Conservation (phyloP, 1,140 invertebrate genomes). For the Drosophila parabipectinata region DNA sequence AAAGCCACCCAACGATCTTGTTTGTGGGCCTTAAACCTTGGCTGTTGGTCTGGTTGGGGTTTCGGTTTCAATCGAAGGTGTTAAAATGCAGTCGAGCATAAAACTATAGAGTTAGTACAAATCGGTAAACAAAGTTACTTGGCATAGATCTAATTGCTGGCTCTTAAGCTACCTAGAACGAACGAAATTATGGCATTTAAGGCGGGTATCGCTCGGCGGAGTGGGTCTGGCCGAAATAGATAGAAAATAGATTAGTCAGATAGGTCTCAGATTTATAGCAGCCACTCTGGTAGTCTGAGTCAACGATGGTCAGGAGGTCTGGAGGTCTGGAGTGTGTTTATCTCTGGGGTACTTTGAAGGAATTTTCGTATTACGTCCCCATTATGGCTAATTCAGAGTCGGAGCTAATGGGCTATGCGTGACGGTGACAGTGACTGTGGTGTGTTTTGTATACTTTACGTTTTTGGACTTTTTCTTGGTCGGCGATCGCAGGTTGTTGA, state of each 20-base stretch:
- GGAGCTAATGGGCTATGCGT: slow-evolving; percentile 5
- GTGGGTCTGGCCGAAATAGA: slow-evolving; percentile 22
- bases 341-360: slow-evolving; percentile 5
- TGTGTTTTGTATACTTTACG: slow-evolving; percentile 64
- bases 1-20: slow-evolving; percentile 9
- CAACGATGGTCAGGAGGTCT: slow-evolving; percentile 2
- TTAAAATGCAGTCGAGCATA: slow-evolving; percentile 39
- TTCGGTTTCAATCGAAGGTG: slow-evolving; percentile 40
- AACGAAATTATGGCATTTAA: slow-evolving; percentile 15
- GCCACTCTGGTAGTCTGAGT: slow-evolving; percentile 15
- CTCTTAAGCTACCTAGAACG: slow-evolving; percentile 36
- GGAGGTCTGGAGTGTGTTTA: slow-evolving; percentile 20
- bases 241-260: slow-evolving; percentile 29
- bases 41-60: slow-evolving; percentile 10
- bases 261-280: slow-evolving; percentile 29
- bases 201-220: slow-evolving; percentile 9
- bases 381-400: background rate
- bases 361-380: background rate
- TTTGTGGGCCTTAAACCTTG: slow-evolving; percentile 13
- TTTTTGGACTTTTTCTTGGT: slow-evolving; percentile 77
- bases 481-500: slow-evolving; percentile 79
- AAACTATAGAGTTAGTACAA: slow-evolving; percentile 5
- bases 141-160: slow-evolving; percentile 21
- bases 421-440: slow-evolving; percentile 3
- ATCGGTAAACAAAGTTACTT: slow-evolving; percentile 37